phyloP scores from a whole-genome alignment of 1,140 invertebrate species.

The Formica selysi region DNA sequence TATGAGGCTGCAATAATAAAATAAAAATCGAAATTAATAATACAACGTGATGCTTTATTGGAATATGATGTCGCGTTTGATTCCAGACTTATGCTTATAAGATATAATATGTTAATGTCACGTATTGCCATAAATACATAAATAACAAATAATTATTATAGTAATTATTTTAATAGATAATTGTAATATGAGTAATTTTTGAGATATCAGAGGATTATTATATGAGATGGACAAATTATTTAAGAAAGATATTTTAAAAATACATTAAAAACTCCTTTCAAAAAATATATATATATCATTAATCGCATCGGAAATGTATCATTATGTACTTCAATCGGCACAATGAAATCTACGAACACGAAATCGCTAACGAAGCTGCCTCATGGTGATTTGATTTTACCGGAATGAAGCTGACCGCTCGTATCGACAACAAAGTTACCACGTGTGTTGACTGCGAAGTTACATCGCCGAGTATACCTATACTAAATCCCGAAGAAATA shows the following conservation, averaged over 20 bases:
- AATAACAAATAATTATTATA: background rate
- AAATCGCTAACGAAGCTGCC: conserved; percentile 33
- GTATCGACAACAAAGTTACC: conserved; percentile 51
- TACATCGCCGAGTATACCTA: conserved; percentile 41
- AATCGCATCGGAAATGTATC: background rate
- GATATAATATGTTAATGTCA: background rate
- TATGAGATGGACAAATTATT: background rate
- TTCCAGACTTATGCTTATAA: background rate
- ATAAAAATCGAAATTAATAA: conserved; percentile 32
- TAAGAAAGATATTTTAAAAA: background rate
- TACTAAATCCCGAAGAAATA: conserved; percentile 54
- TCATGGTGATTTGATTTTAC: conserved; percentile 37
- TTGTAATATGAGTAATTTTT: background rate
- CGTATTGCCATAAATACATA: background rate
- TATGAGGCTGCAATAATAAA: background rate
- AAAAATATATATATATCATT: background rate
- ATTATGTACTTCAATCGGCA: background rate
- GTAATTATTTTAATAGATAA: conserved; percentile 1
- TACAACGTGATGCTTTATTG: background rate
- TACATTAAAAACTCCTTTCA: background rate
- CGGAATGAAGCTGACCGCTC: conserved; percentile 17
- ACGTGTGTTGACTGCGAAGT: conserved; percentile 41
- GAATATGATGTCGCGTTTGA: background rate
- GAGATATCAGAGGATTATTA: background rate
- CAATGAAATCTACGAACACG: background rate